Percentiles rank a stretch among this genome's conserved stretches.
These are phyloP conservation scores for Trichomycterus rosablanca DNA, from an alignment of 2,113 vertebrate genomes.

Conservation along the genomic window DNA sequence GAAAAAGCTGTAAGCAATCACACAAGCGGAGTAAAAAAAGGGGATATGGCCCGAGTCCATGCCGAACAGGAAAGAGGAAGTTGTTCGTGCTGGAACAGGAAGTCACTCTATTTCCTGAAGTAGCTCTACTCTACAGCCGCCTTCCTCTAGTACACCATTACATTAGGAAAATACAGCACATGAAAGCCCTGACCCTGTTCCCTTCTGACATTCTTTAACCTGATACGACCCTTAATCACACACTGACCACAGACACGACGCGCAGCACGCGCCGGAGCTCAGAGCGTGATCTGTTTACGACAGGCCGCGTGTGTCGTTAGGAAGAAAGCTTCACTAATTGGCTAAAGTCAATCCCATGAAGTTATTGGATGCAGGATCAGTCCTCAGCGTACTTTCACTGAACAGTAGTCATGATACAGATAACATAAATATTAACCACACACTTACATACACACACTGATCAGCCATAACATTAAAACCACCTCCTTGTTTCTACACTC, in stretches of 20 bases:
- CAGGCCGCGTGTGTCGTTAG: slow-evolving; percentile 37
- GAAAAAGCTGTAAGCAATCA: slow-evolving; percentile 42
- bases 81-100: slow-evolving; percentile 72
- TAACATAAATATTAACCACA: too few species aligned
- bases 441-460: too few species aligned
- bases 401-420: too few species aligned
- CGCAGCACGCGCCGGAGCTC: background rate
- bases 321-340: too few species aligned
- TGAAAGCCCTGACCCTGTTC: slow-evolving; percentile 48
- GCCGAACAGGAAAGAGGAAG: slow-evolving; percentile 66
- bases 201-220: slow-evolving; percentile 45
- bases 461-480: too few species aligned
- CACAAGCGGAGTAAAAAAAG: slow-evolving; percentile 26
- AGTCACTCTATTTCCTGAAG: slow-evolving; percentile 73
- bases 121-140: slow-evolving; percentile 56
- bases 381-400: too few species aligned
- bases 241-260: background rate
- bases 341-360: too few species aligned
- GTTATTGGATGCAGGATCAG: too few species aligned
- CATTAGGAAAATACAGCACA: slow-evolving; percentile 55
- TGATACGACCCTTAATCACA: background rate
- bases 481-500: too few species aligned
- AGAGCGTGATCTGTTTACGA: slow-evolving; percentile 20
- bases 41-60: slow-evolving; percentile 60
- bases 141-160: slow-evolving; percentile 39